These are phyloP conservation scores for Poecilia picta DNA, from an alignment of 2,797 vertebrate species.

Conservation along the genomic window DNA sequence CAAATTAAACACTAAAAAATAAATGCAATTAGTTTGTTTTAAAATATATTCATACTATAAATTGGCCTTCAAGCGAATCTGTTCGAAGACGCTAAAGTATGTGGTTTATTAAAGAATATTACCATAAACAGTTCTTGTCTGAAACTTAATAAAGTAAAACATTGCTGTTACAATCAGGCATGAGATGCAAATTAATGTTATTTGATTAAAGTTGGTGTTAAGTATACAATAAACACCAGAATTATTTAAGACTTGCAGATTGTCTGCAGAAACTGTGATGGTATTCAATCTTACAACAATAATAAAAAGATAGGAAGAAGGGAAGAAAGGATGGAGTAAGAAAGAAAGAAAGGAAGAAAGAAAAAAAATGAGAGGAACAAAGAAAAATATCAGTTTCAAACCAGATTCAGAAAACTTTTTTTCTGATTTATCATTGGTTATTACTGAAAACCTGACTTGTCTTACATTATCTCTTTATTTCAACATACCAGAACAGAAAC, in stretches of 20 bases:
- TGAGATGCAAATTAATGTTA: not conserved
- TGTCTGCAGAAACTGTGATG: slow-evolving; percentile 11
- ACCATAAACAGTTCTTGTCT: not conserved
- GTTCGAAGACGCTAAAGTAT: too few relatives aligned
- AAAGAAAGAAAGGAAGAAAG: not conserved
- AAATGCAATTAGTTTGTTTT: not conserved
- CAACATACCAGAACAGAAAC: slow-evolving; percentile 1
- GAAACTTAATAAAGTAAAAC: not conserved
- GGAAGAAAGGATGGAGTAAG: slow-evolving; percentile 12
- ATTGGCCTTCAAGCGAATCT: not conserved
- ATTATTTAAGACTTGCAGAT: not conserved
- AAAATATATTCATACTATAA: not conserved
- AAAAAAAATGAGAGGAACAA: not conserved
- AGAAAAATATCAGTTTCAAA: not conserved
- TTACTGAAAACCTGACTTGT: not conserved
- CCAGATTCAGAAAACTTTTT: not conserved
- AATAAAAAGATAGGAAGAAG: slow-evolving; percentile 22
- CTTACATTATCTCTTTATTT: not conserved
- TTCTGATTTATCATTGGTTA: not conserved
- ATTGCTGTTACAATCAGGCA: not conserved
- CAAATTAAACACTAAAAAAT: not conserved
- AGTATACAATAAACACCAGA: not conserved
- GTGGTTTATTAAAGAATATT: not conserved
- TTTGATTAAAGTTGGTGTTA: not conserved
- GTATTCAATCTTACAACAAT: slow-evolving; percentile 32